A percentile compares a stretch with the other conserved stretches of the same genome.
These are phyloP conservation scores for Chaenocephalus aceratus DNA, from an alignment of 2,113 vertebrate species.

Conservation along the genomic window DNA sequence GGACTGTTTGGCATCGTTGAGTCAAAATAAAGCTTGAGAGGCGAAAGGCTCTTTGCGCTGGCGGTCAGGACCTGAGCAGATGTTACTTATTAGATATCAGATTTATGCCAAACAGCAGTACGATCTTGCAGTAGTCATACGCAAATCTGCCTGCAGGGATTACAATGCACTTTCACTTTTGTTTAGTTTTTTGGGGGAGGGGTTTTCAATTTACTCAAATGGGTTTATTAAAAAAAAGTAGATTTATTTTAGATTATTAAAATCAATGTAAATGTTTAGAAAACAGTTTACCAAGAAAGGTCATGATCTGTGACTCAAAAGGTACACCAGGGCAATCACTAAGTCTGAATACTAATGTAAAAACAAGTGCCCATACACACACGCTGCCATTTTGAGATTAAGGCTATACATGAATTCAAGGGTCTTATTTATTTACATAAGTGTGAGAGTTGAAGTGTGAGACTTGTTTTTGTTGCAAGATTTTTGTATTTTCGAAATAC, in stretches of 20 bases:
- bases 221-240: not conserved
- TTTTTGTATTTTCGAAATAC: not conserved
- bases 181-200: not conserved
- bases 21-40: slow-evolving; percentile 28
- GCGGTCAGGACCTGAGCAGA: slow-evolving; percentile 31
- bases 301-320: not conserved
- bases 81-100: slow-evolving; percentile 54
- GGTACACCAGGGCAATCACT: not conserved
- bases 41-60: slow-evolving; percentile 30
- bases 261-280: not conserved
- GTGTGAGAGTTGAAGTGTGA: not conserved
- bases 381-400: not conserved
- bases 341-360: not conserved
- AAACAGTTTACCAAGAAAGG: not conserved
- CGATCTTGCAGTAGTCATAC: slow-evolving; percentile 1
- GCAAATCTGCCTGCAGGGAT: not conserved
- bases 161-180: slow-evolving; percentile 12
- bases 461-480: not conserved
- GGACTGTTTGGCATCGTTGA: slow-evolving; percentile 2
- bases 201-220: not conserved
- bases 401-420: too few species aligned
- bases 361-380: not conserved
- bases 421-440: not conserved
- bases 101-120: slow-evolving; percentile 6
- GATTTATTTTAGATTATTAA: not conserved